Conservation (phyloP, 2,797 vertebrate species). For the Danio albolineatus region DNA sequence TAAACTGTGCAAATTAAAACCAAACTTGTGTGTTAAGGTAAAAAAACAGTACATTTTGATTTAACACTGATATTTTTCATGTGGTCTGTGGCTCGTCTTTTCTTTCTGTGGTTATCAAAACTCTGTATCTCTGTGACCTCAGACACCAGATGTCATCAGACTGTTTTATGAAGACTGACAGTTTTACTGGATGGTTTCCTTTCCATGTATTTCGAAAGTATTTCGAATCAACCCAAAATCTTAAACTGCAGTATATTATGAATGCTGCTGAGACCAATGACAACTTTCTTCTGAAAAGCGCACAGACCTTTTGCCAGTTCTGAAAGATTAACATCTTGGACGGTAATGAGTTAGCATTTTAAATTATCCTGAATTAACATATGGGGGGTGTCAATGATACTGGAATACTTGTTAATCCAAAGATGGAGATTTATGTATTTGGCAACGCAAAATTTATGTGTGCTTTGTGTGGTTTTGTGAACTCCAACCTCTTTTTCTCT, state of each 20-base stretch:
- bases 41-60: conserved; percentile 4
- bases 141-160: neutral
- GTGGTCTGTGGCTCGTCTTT: conserved; percentile 5
- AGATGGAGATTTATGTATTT: conserved; percentile 6
- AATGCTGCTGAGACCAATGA: conserved; percentile 8
- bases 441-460: conserved; percentile 25
- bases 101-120: conserved; percentile 16
- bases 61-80: neutral
- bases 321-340: conserved; percentile 10
- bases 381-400: conserved; percentile 7
- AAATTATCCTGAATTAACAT: neutral
- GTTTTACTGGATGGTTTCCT: neutral
- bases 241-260: neutral
- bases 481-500: conserved; percentile 74
- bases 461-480: conserved; percentile 44
- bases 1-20: neutral
- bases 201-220: conserved; percentile 20
- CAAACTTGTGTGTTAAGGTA: neutral
- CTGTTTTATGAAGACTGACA: conserved; percentile 3
- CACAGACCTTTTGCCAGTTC: neutral
- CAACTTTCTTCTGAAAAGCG: too few species aligned
- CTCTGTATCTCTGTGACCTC: conserved; percentile 9
- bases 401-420: neutral
- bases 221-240: neutral
- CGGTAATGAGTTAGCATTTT: neutral